These are phyloP conservation scores for Vireo griseus DNA, from an alignment of 2,797 vertebrate species.

Conservation along the genomic window DNA sequence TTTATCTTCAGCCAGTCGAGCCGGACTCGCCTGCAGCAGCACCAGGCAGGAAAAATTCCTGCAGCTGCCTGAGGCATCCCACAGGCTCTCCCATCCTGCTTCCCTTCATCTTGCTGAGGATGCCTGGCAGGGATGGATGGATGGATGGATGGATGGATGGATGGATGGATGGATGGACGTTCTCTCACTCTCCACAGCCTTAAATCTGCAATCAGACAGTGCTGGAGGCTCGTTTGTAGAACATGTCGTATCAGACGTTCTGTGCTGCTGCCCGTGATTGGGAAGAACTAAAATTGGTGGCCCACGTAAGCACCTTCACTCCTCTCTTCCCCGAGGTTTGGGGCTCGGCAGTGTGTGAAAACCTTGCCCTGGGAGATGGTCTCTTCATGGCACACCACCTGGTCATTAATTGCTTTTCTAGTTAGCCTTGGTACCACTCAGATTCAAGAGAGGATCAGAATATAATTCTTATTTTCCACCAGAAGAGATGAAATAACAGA, in stretches of 20 bases:
- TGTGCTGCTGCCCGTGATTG: too few relatives aligned
- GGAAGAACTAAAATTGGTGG: neutral
- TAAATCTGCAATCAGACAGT: rapidly evolving
- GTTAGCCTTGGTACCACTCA: neutral
- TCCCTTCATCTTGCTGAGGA: neutral
- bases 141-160: neutral
- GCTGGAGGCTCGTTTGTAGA: neutral
- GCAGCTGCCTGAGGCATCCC: too few relatives aligned
- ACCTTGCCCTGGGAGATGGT: neutral
- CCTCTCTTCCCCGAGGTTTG: neutral
- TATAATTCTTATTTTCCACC: neutral
- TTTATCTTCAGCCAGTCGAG: rapidly evolving
- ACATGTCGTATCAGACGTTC: rapidly evolving
- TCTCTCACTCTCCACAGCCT: neutral
- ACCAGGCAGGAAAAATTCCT: neutral
- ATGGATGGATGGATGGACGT: too few relatives aligned
- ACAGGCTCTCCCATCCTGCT: neutral
- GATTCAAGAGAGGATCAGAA: neutral
- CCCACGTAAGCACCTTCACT: neutral
- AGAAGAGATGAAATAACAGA: neutral
- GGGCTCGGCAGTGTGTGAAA: neutral
- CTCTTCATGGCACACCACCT: neutral
- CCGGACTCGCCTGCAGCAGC: neutral
- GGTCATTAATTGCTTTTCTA: neutral
- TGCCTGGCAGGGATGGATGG: neutral